These are phyloP conservation scores for Microtus pennsylvanicus DNA, from an alignment of 2,113 vertebrate genomes.

Conservation along the genomic window DNA sequence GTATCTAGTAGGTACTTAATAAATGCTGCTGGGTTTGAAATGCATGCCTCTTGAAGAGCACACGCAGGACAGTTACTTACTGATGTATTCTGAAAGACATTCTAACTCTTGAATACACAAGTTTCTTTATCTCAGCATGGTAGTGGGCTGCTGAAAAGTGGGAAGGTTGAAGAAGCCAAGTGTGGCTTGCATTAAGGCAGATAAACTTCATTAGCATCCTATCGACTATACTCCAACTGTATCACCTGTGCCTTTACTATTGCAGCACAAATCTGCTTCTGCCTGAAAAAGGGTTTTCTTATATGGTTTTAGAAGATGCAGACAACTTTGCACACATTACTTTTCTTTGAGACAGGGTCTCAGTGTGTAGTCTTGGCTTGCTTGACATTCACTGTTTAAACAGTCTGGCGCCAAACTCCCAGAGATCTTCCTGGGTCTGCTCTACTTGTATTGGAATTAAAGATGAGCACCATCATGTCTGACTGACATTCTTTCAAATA, in stretches of 20 bases:
- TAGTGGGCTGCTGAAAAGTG: not conserved
- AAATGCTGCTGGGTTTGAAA: not conserved
- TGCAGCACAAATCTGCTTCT: not conserved
- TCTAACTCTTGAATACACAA: not conserved
- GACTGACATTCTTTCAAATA: not conserved
- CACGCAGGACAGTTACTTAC: not conserved
- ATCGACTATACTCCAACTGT: not conserved
- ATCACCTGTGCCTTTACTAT: not conserved
- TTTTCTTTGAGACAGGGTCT: not conserved
- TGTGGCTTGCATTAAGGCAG: not conserved
- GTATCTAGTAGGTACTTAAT: conserved; percentile 23
- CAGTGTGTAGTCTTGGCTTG: not conserved
- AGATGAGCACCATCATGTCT: no score
- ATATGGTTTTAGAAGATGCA: not conserved
- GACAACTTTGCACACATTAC: not conserved
- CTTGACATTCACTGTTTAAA: not conserved
- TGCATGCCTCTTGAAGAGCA: not conserved
- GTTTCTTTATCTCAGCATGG: not conserved
- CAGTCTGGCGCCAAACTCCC: not conserved
- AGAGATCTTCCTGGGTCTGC: not conserved
- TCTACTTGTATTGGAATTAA: not conserved
- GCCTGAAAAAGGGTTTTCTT: not conserved
- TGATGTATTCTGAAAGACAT: conserved; percentile 36
- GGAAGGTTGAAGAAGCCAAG: not conserved
- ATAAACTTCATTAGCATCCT: not conserved